A percentile compares a stretch with the other conserved stretches of the same genome.
phyloP scores from a whole-genome alignment of 2,888 invertebrate species.

The Xylophagus ater region DNA sequence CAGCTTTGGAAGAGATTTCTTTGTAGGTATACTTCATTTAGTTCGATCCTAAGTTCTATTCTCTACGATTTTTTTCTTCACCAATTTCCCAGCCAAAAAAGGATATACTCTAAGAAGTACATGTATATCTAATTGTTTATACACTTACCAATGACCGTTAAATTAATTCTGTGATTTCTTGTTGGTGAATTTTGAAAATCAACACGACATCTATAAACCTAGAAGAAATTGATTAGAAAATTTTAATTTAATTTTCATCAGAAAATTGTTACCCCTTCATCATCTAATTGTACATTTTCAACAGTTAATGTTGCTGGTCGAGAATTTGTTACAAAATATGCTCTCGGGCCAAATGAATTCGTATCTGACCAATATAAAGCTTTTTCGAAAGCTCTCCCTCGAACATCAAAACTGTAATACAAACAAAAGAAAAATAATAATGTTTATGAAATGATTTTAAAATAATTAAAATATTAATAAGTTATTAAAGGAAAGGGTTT shows the following conservation, averaged over 20 bases:
- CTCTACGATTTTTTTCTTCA: too few relatives aligned
- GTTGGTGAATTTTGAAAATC: constrained; percentile 85
- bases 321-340: constrained; percentile 71
- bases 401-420: constrained; percentile 64
- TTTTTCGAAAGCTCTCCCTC: constrained; percentile 68
- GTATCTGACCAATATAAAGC: constrained; percentile 77
- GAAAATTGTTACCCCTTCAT: constrained; percentile 54
- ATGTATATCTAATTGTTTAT: constrained; percentile 39
- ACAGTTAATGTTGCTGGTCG: constrained; percentile 71
- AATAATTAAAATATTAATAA: too few relatives aligned
- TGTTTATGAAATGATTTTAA: background rate
- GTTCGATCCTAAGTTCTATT: too few relatives aligned
- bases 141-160: constrained; percentile 81
- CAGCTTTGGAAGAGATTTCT: too few relatives aligned
- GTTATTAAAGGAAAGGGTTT: background rate
- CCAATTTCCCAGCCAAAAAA: too few relatives aligned
- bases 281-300: constrained; percentile 72
- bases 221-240: constrained; percentile 13
- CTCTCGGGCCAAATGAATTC: constrained; percentile 70
- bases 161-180: constrained; percentile 75
- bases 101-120: background rate
- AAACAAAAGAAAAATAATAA: constrained; percentile 3
- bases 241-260: constrained; percentile 1
- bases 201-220: constrained; percentile 73
- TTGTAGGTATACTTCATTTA: too few relatives aligned